These are phyloP conservation scores for Agelas oroides DNA, from an alignment of 37 sponge, comb jelly and placozoan species.

Conservation along the genomic window DNA sequence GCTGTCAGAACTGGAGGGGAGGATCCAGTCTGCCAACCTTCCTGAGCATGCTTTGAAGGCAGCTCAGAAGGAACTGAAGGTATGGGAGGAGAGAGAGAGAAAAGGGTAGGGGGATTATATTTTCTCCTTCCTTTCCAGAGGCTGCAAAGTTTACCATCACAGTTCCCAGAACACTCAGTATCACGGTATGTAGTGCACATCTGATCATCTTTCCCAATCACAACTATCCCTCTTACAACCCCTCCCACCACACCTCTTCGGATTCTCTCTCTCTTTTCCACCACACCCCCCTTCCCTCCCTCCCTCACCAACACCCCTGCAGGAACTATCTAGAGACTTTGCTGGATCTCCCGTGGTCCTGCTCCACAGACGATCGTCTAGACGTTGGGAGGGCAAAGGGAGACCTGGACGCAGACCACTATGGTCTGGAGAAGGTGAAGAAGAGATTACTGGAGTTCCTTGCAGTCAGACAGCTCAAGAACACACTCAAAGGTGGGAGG, in stretches of 20 bases:
- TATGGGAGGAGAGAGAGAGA: constrained; percentile 30
- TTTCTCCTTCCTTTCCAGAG: constrained; percentile 55
- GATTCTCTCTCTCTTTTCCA: background rate
- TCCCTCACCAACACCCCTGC: background rate
- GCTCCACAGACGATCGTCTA: constrained; percentile 68
- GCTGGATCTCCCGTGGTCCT: constrained; percentile 88
- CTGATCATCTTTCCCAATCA: no score
- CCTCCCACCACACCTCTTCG: background rate
- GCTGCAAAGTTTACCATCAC: constrained; percentile 68
- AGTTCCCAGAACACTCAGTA: constrained; percentile 84
- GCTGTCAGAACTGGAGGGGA: constrained; percentile 47
- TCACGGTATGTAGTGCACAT: constrained; percentile 46
- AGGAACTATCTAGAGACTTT: constrained; percentile 85
- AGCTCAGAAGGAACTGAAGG: constrained; percentile 69
- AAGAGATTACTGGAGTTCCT: constrained; percentile 87
- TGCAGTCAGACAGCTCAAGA: constrained; percentile 87
- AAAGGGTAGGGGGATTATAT: no score
- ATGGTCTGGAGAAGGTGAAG: constrained; percentile 87
- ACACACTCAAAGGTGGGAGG: constrained; percentile 75
- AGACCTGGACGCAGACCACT: constrained; percentile 86
- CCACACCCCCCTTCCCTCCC: background rate
- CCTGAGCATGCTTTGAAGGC: constrained; percentile 78
- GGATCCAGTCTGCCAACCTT: constrained; percentile 39
- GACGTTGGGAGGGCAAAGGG: constrained; percentile 67
- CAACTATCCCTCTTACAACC: background rate